A percentile compares a stretch with the other conserved stretches of the same genome.
phyloP scores from a whole-genome alignment of 1,140 invertebrate genomes.

The Elymnias hypermnestra region DNA sequence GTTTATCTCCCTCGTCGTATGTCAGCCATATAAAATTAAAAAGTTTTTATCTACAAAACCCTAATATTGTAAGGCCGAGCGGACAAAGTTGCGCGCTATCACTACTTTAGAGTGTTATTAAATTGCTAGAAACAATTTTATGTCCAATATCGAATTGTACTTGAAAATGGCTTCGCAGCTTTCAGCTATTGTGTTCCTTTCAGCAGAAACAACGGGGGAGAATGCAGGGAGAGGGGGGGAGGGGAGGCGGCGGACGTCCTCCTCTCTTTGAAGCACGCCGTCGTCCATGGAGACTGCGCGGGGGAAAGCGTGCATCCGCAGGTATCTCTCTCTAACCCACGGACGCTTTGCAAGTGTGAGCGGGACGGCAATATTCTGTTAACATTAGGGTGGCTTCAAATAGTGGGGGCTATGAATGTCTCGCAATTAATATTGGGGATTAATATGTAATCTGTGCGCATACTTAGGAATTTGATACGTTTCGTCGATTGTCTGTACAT shows the following conservation, averaged over 20 bases:
- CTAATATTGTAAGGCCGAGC: too few relatives aligned
- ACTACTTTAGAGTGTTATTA: too few relatives aligned
- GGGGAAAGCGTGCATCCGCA: conserved; percentile 58
- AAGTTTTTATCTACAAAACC: too few relatives aligned
- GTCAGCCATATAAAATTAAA: too few relatives aligned
- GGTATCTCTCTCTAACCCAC: conserved; percentile 48
- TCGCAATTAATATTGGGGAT: conserved; percentile 18
- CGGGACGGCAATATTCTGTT: conserved; percentile 22
- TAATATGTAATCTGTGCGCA: conserved; percentile 19
- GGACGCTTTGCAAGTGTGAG: conserved; percentile 9
- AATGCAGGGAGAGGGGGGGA: conserved; percentile 58
- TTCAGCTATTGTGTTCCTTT: conserved; percentile 8
- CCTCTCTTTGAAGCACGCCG: conserved; percentile 90
- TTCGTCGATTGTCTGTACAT: conserved; percentile 5
- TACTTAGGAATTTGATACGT: conserved; percentile 17
- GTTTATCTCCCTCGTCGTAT: too few relatives aligned
- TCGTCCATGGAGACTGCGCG: conserved; percentile 84
- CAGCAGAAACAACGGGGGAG: conserved; percentile 54
- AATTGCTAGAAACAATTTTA: too few relatives aligned
- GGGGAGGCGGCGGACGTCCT: conserved; percentile 87
- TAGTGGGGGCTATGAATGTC: conserved; percentile 15
- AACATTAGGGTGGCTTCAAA: conserved; percentile 11
- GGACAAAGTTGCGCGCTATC: too few relatives aligned
- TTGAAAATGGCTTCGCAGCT: not conserved
- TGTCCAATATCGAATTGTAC: too few relatives aligned